Conservation (phyloP, 1,140 invertebrate genomes). For the Pomacea maculata region DNA sequence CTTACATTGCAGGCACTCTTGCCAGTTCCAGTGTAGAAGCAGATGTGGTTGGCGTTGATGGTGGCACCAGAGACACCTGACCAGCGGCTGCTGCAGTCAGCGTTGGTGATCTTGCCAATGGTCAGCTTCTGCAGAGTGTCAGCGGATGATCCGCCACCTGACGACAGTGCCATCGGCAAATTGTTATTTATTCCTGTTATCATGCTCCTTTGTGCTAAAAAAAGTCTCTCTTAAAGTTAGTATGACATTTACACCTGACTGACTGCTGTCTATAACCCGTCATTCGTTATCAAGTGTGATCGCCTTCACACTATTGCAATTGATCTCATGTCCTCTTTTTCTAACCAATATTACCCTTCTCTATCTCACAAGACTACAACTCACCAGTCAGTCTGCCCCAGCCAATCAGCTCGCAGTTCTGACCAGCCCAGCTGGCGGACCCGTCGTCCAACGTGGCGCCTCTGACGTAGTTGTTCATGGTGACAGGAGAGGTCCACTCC, state of each 20-base stretch:
- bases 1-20: conserved; percentile 38
- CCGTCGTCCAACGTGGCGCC: conserved; percentile 15
- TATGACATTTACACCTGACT: too few species aligned
- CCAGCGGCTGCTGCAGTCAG: conserved; percentile 31
- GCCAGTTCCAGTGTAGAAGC: conserved; percentile 23
- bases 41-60: conserved; percentile 35
- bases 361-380: background rate
- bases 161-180: too few species aligned
- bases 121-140: conserved; percentile 27
- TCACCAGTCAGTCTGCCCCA: conserved; percentile 26
- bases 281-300: too few species aligned
- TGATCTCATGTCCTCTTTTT: background rate
- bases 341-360: background rate
- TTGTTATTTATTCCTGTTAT: too few species aligned
- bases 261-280: too few species aligned
- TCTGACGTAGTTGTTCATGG: conserved; percentile 13
- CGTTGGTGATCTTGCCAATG: conserved; percentile 35
- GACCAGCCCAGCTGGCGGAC: conserved; percentile 8
- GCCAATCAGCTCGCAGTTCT: conserved; percentile 17
- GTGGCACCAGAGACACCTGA: conserved; percentile 12
- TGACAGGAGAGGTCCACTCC: conserved; percentile 12
- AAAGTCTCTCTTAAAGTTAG: too few species aligned
- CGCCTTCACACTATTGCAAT: too few species aligned
- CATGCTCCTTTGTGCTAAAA: too few species aligned
- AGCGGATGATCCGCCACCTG: conserved; percentile 13